A percentile compares a stretch with the other conserved stretches of the same genome.
Evolutionary conservation across 2,797 vertebrate species (phyloP).

Genomic region (Morelia viridis): DNA sequence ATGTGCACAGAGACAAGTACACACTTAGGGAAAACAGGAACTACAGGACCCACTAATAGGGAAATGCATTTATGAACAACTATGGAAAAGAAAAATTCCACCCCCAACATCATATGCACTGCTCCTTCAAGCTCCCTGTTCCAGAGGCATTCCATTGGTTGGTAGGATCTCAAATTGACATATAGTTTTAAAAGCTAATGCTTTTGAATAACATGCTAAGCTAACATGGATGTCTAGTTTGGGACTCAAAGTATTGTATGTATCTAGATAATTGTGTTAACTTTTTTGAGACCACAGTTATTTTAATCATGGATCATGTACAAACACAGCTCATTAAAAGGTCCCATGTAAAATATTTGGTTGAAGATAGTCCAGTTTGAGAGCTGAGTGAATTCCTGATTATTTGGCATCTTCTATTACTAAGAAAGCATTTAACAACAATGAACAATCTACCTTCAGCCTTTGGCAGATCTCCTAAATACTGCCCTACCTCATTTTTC

Average conservation of each 20-base stretch:
- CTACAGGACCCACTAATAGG: too few relatives aligned
- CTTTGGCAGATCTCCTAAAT: not conserved
- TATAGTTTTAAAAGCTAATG: too few relatives aligned
- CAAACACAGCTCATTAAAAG: not conserved
- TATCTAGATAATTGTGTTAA: too few relatives aligned
- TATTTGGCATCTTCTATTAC: not conserved
- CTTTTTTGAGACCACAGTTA: too few relatives aligned
- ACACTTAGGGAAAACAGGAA: too few relatives aligned
- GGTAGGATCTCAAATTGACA: not conserved
- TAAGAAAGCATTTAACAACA: not conserved
- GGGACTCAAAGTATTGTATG: too few relatives aligned
- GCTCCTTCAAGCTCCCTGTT: not conserved
- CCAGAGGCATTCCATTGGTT: not conserved
- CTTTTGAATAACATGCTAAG: too few relatives aligned
- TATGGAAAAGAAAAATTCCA: not conserved
- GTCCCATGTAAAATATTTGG: not conserved
- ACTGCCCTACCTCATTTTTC: not conserved
- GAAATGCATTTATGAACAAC: too few relatives aligned
- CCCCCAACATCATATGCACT: not conserved
- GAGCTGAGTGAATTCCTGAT: not conserved
- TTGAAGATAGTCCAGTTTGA: not conserved
- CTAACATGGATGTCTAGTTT: too few relatives aligned
- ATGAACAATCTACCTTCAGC: not conserved
- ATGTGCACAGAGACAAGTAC: too few relatives aligned
- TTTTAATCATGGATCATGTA: too few relatives aligned